Evolutionary conservation across 2,113 vertebrate genomes (phyloP).

Genomic region (Xiphorhynchus elegans): DNA sequence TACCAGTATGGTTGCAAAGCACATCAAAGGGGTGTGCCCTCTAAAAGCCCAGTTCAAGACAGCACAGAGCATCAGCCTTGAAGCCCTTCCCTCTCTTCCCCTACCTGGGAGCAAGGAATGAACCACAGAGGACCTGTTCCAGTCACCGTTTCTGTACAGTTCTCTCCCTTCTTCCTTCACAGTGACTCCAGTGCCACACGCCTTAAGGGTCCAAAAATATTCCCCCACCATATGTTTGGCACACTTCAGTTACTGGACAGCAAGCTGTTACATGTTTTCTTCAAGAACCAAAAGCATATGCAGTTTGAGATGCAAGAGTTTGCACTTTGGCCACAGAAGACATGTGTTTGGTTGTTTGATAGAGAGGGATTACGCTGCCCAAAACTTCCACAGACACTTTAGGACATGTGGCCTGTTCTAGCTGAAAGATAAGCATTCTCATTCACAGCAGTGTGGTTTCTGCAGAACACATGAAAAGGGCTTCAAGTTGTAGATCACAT

Average conservation of each 20-base stretch:
- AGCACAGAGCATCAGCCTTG: not conserved
- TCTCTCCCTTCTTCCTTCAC: not conserved
- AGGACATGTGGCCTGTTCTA: not conserved
- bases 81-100: not conserved
- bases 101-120: accelerated
- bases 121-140: not conserved
- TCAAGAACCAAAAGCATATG: not conserved
- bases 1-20: accelerated
- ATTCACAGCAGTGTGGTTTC: not conserved
- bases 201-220: not conserved
- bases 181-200: not conserved
- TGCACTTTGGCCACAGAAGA: not conserved
- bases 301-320: not conserved
- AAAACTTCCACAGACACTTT: not conserved
- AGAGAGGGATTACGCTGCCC: not conserved
- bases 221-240: not conserved
- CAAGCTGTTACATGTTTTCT: not conserved
- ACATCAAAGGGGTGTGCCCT: not conserved
- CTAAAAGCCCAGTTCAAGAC: not conserved
- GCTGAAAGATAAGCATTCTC: not conserved
- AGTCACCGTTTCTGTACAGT: not conserved
- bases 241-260: not conserved
- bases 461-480: not conserved
- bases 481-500: not conserved
- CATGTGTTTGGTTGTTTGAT: accelerated